phyloP scores from a whole-genome alignment of 2,797 vertebrate genomes.

The Darevskia mixta region DNA sequence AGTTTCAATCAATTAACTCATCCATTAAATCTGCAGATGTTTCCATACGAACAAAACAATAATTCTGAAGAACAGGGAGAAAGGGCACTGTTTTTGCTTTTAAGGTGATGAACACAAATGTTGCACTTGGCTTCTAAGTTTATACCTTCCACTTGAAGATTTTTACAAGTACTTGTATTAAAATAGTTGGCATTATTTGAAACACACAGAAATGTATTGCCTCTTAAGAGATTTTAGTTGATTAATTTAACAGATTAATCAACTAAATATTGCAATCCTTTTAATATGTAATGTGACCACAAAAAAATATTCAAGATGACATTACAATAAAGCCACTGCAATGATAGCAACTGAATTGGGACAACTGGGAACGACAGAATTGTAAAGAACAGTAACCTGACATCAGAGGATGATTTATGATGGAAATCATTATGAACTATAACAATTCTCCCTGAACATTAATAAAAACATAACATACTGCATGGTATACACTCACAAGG shows the following conservation, averaged over 20 bases:
- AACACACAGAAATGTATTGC: neutral
- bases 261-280: neutral
- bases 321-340: neutral
- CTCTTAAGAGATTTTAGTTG: neutral
- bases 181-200: neutral
- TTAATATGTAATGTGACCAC: neutral
- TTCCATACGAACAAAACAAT: neutral
- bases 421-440: neutral
- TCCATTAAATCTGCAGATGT: neutral
- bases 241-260: neutral
- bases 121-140: neutral
- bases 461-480: neutral
- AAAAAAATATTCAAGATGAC: neutral
- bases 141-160: neutral
- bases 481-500: neutral
- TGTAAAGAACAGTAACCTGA: neutral
- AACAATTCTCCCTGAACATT: neutral
- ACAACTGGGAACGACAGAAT: neutral
- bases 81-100: neutral
- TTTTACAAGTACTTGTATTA: neutral
- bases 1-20: neutral
- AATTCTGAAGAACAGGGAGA: neutral
- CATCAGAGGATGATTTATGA: slow-evolving; percentile 18
- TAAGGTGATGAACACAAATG: neutral
- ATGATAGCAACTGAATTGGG: neutral